These are phyloP conservation scores for Hycleus cichorii DNA, from an alignment of 1,140 invertebrate species.

Conservation along the genomic window DNA sequence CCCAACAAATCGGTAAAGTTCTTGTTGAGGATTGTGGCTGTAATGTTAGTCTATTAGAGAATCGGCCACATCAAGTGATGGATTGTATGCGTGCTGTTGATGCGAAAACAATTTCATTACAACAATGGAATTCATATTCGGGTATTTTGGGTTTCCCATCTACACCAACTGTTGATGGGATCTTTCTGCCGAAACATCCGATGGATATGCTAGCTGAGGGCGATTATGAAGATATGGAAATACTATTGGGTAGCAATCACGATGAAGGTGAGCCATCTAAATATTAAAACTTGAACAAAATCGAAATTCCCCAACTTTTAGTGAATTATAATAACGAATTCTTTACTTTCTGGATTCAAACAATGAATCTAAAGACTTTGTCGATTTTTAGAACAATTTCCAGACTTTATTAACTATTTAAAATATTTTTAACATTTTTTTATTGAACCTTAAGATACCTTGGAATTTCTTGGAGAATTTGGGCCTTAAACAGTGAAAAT, in stretches of 20 bases:
- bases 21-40: constrained; percentile 77
- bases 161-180: constrained; percentile 79
- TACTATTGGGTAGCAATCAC: constrained; percentile 79
- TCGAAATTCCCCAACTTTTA: too few species aligned
- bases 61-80: constrained; percentile 63
- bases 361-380: too few species aligned
- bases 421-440: too few species aligned
- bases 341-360: too few species aligned
- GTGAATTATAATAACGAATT: too few species aligned
- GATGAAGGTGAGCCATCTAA: constrained; percentile 67
- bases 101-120: constrained; percentile 73
- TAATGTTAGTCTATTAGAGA: constrained; percentile 62
- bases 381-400: too few species aligned
- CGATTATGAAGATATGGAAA: constrained; percentile 75
- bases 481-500: too few species aligned
- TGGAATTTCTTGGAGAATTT: too few species aligned
- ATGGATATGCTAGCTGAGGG: constrained; percentile 71
- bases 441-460: too few species aligned
- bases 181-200: constrained; percentile 76
- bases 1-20: constrained; percentile 65
- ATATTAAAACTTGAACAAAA: too few species aligned
- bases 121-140: constrained; percentile 86
- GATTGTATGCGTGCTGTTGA: constrained; percentile 80
- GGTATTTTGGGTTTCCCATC: constrained; percentile 84
- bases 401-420: too few species aligned